Evolutionary conservation across 2,113 vertebrate species (phyloP), one percentile per base, ranked within the genome.

Genomic region (Ctenomys sociabilis): DNA sequence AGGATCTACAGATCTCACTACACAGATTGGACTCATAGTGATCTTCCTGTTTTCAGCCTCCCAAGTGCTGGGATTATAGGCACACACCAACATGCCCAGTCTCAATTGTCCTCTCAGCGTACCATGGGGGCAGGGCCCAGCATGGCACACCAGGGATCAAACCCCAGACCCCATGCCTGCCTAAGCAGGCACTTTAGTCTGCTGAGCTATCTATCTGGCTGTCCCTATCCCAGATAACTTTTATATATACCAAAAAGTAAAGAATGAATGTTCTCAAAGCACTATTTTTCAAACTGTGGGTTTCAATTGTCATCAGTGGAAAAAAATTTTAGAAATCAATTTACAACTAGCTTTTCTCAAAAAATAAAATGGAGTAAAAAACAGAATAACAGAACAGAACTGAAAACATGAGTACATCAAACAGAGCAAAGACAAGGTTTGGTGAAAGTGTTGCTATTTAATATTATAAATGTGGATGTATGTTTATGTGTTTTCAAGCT

Each of bases 201-300:
- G 16, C 17, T 57, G 54, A 57, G 5, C 54, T 57, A 57, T 57
- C 54, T 57, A 57, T 57, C 54, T 57, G 54, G 16, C 54, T 57
- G 54, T 16, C 54, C 54, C 54, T 54, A 85, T 28, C 26, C 28
- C 45, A 92, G n/a, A 63, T 72, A 88, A 85, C 24, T 93, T 78
- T 75, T 66, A 92, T 2, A 28, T 16, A 78, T 3, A 57, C 4
- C 40, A 72, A 63, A 72, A 57, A 82, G 52, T 87, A 93, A 64
- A 93, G 64, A 93, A 85, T 9, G 26, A 91, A 66, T 90, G 63
- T 14, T 92, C 57, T 93, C 80, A 90, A 81, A 96, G 68, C 17
- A 83, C 64, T 85, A 21, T 45, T 95, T 93, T 93, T 68, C 66
- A 70, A 86, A 91, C 19, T 66, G 7, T 77, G 45, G 12, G 57